Base-by-base conservation (phyloP, 2,113 vertebrate genomes). In the Dicaeum eximium region DNA sequence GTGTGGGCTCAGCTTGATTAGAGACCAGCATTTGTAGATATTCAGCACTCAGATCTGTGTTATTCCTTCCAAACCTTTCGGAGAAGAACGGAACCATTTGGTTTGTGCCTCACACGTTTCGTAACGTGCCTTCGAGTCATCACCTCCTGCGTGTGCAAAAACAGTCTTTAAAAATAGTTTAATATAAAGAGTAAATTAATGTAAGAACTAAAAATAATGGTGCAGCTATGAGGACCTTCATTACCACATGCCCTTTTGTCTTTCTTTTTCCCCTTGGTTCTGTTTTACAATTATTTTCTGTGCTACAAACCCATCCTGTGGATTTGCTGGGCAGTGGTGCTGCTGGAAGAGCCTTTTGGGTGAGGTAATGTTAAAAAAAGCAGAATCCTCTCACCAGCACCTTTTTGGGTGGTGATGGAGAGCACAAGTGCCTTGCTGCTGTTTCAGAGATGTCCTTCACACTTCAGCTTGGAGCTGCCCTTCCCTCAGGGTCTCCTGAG, bases 131-230 rank as follows among this genome's bases (percentile, higher is more conserved):
- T 82, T 47, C 95, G 0, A 60, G 74, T 90, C 69, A 20, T 97
- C 95, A 74, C 65, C 91, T 70, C 7, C 93, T 90, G 80, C 73
- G 86, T 94, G 92, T 94, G 89, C 13, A 38, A 93, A 97, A 80
- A 9, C 44, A 37, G 10, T 45, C 94, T 51, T 65, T 6, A n/a
- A 88, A 87, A 80, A 73, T 80, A 81, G 80, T 94, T 50, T 86
- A 83, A 86, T 95, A 82, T 64, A 54, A 92, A 30, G 92, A 96
- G 92, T 66, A 88, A 96, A 95, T 92, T 42, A 88, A 89, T 96
- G 93, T 48, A 27, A 58, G 66, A 72, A 33, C 91, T 95, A 94
- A 96, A 96, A 96, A 95, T 96, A 96, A 66, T 44, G 31, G 11
- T 78, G 75, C 75, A 56, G 80, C 92, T 82, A 17, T 23, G 67